Evolutionary conservation across 2,888 invertebrate genomes (phyloP).

Genomic region (Ditula angustiorana): DNA sequence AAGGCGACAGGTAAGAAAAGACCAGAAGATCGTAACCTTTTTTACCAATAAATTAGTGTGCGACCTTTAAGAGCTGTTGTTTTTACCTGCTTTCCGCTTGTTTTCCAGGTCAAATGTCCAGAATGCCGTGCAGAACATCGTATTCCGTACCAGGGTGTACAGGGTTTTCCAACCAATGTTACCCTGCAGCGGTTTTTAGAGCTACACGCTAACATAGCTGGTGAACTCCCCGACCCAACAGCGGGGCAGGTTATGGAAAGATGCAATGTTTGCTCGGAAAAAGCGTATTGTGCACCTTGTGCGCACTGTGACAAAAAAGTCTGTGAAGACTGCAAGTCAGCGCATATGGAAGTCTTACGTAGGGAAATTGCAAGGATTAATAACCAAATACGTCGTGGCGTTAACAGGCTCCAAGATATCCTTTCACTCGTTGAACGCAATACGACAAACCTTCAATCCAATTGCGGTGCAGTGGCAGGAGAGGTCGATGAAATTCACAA

Average conservation of each 20-base stretch:
- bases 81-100: not conserved
- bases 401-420: conserved; percentile 95
- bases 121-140: conserved; percentile 99
- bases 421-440: conserved; percentile 94
- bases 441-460: conserved; percentile 93
- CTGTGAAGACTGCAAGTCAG: conserved; percentile 97
- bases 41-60: not conserved
- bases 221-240: conserved; percentile 95
- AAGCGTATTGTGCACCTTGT: conserved; percentile 94
- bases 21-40: not conserved
- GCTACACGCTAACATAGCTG: conserved; percentile 96
- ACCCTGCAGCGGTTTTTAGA: conserved; percentile 97
- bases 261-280: conserved; percentile 97
- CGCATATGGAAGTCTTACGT: conserved; percentile 97
- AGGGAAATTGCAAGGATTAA: conserved; percentile 96
- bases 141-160: conserved; percentile 97
- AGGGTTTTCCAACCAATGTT: conserved; percentile 98
- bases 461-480: conserved; percentile 95
- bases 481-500: conserved; percentile 97
- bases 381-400: conserved; percentile 94
- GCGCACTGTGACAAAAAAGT: conserved; percentile 99
- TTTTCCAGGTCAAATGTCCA: conserved; percentile 95
- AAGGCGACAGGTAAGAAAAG: conserved; percentile 90
- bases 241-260: conserved; percentile 97
- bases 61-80: not conserved